Conservation (phyloP, 2,888 invertebrate genomes). For the Schizaphis graminum region DNA sequence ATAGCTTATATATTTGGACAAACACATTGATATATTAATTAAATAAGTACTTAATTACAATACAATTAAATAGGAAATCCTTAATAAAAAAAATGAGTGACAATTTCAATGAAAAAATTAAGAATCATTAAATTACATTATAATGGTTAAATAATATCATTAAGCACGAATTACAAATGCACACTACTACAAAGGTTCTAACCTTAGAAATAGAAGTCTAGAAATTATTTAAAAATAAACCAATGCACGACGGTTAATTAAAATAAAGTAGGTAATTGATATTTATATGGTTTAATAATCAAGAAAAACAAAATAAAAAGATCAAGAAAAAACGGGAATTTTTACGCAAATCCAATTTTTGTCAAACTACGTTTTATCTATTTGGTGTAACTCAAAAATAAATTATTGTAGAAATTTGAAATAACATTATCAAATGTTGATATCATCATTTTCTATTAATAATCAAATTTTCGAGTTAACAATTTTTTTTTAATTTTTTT, state of each 20-base stretch:
- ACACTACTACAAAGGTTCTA: neutral
- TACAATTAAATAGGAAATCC: constrained; percentile 9
- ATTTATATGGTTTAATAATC: neutral
- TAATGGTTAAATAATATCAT: neutral
- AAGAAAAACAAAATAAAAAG: no score
- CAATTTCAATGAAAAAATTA: neutral
- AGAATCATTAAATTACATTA: neutral
- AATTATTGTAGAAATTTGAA: no score
- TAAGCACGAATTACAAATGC: neutral
- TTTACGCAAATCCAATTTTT: no score
- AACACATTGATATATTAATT: neutral
- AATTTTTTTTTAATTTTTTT: no score
- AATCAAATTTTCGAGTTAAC: no score
- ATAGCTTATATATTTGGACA: neutral
- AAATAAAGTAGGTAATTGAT: neutral
- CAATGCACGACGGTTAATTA: neutral
- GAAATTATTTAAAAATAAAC: neutral
- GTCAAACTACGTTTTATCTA: no score
- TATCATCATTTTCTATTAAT: no score
- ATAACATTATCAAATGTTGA: no score
- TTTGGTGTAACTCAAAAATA: no score
- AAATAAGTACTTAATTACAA: neutral
- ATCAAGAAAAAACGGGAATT: no score
- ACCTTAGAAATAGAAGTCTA: neutral
- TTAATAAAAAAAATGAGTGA: neutral